Percentiles rank a stretch among this genome's conserved stretches.
Evolutionary conservation across 2,888 invertebrate species (phyloP).

Genomic region (Dicranocentrus wangi): DNA sequence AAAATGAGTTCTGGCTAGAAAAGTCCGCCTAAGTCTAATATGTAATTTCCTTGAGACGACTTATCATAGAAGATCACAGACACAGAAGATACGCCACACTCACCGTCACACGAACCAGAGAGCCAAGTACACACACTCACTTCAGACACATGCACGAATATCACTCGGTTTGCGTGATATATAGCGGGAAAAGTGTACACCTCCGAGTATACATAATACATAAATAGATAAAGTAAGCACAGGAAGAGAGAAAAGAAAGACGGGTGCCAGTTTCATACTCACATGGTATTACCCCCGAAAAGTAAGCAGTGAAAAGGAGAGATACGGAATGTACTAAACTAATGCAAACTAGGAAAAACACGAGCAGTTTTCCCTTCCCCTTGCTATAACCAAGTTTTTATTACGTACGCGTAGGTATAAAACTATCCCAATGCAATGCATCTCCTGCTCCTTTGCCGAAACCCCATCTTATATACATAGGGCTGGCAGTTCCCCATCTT

Average conservation of each 20-base stretch:
- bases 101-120: background rate
- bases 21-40: conserved; percentile 57
- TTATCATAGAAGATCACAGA: conserved; percentile 45
- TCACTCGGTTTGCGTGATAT: background rate
- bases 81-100: background rate
- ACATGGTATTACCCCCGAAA: conserved; percentile 35
- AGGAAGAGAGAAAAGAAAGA: conserved; percentile 11
- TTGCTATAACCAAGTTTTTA: background rate
- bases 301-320: conserved; percentile 46
- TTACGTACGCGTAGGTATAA: background rate
- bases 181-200: conserved; percentile 11
- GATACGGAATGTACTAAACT: conserved; percentile 44
- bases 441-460: too few species aligned
- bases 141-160: background rate
- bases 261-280: conserved; percentile 44
- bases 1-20: conserved; percentile 33
- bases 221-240: conserved; percentile 16
- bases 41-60: conserved; percentile 51
- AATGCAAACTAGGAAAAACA: conserved; percentile 57
- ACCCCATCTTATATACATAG: background rate
- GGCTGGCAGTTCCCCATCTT: conserved; percentile 30
- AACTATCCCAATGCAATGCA: too few species aligned
- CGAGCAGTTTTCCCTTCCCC: conserved; percentile 43
- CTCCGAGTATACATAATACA: conserved; percentile 16
- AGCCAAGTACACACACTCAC: background rate